Conservation (phyloP, 2,113 vertebrate species). For the Sebastes schlegelii region DNA sequence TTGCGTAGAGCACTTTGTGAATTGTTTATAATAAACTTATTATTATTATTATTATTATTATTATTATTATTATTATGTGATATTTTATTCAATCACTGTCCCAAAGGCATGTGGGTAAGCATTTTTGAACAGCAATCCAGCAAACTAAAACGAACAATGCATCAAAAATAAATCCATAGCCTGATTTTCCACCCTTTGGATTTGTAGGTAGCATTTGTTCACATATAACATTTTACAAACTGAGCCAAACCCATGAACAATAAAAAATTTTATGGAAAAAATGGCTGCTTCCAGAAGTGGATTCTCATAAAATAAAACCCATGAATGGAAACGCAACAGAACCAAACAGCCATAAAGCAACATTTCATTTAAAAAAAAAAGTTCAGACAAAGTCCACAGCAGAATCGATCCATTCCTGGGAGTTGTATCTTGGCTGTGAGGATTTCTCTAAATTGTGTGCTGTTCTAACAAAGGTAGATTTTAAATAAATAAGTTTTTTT, state of each 20-base stretch:
- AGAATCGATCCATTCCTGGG: conserved; percentile 21
- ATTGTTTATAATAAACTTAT: too few species aligned
- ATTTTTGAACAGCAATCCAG: not conserved
- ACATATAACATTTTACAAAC: not conserved
- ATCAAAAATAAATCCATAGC: not conserved
- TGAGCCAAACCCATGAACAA: not conserved
- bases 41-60: too few species aligned
- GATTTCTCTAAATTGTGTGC: conserved; percentile 1
- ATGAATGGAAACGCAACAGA: conserved; percentile 2
- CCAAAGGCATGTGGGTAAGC: not conserved
- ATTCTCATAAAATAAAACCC: not conserved
- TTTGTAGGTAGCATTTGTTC: not conserved
- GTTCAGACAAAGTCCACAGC: conserved; percentile 11
- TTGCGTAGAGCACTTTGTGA: too few species aligned
- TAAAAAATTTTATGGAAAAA: conserved; percentile 6
- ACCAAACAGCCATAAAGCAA: not conserved
- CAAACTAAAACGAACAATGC: not conserved
- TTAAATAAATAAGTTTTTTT: conserved; percentile 27
- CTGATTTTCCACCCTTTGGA: not conserved
- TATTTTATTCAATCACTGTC: not conserved
- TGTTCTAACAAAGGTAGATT: not conserved
- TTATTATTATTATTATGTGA: not conserved
- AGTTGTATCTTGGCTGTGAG: conserved; percentile 12
- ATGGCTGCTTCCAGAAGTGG: not conserved
- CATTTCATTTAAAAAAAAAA: not conserved